Evolutionary conservation across 2,797 vertebrate species (phyloP).

Genomic region (Amblyraja radiata): DNA sequence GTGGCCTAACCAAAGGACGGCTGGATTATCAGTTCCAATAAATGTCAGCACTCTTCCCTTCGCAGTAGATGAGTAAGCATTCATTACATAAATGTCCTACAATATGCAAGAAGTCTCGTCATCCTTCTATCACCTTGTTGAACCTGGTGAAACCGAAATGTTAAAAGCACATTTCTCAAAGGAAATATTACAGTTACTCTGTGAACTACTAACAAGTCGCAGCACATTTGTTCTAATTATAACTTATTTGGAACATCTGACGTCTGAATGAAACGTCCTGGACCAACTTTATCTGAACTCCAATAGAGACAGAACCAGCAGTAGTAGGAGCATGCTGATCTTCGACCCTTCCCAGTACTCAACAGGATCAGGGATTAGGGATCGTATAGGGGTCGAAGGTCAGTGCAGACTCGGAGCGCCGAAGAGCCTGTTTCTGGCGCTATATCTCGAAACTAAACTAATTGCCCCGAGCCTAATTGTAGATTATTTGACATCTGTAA

Average conservation of each 20-base stretch:
- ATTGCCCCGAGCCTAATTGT: too few relatives aligned
- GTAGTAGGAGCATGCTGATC: too few relatives aligned
- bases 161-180: slow-evolving; percentile 5
- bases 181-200: slow-evolving; percentile 2
- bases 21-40: not conserved
- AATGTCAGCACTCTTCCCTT: not conserved
- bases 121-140: not conserved
- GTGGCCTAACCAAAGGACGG: too few relatives aligned
- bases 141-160: not conserved
- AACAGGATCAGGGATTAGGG: too few relatives aligned
- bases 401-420: too few relatives aligned
- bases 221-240: slow-evolving; percentile 12
- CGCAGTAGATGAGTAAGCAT: not conserved
- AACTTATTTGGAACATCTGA: not conserved
- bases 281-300: not conserved
- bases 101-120: not conserved
- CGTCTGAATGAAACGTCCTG: not conserved
- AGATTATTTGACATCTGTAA: too few relatives aligned
- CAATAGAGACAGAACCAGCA: too few relatives aligned
- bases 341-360: too few relatives aligned
- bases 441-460: too few relatives aligned
- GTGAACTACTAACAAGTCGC: not conserved
- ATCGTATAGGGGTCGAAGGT: too few relatives aligned
- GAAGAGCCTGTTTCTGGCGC: too few relatives aligned
- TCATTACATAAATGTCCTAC: too few relatives aligned